Evolutionary conservation across 2,113 vertebrate genomes (phyloP), one percentile per base, ranked within the genome.

Genomic region (Sinocyclocheilus maitianheensis): DNA sequence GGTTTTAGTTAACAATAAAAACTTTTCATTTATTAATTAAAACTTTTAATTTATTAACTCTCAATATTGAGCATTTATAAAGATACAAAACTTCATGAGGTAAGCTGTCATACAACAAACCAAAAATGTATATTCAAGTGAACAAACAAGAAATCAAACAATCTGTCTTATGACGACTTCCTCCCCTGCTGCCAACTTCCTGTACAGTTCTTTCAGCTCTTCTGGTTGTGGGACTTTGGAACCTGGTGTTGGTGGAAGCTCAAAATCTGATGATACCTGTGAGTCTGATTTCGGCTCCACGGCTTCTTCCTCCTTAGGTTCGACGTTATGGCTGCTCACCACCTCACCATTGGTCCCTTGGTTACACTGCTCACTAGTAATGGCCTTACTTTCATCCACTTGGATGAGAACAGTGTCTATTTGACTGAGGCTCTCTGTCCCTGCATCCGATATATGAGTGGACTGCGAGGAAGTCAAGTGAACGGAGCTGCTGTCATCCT

Each of bases 201-300:
- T 92, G 87, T 98, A 98, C 7, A 98, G 85, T 76, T 65, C 84
- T 0, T 71, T 87, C 87, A 98, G 93, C 4, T 96, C 94, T 0
- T 96, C 95, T 53, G 76, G 85, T n/a, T 81, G 90, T 1, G 97
- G 97, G 0, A 58, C 72, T 88, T 96, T 94, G 0, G 95, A 96
- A 18, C 95, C 96, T 0, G 96, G 97, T 16, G 96, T 97, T 71
- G 90, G 91, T 43, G 98, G 96, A 67, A 99, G 93, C 79, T 98
- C 97, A 11, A 98, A 98, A 86, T 99, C 97, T 0, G 96, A 98
- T 2, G 96, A 97, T 53, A 89, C 91, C 90, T 97, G 96, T 0
- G 97, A 98, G 8, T 94, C 94, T 0, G 91, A 65, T 18, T 84
- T 90, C 74, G 88, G 83, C 71, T 89, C 67, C 37, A 18, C 87